Conservation (phyloP, 1,140 invertebrate species). For the Drosophila eugracilis region DNA sequence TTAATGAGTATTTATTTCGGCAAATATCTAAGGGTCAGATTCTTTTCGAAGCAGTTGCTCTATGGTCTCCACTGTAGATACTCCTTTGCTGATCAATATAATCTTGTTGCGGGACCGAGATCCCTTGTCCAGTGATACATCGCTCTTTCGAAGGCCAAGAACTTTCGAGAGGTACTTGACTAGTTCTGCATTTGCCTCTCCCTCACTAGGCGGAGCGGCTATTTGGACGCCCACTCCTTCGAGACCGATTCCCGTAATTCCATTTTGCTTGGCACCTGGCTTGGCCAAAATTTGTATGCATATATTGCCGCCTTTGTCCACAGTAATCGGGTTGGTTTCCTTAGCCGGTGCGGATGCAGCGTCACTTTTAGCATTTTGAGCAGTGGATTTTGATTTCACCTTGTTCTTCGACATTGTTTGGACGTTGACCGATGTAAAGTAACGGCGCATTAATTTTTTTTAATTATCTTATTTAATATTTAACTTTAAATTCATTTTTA, state of each 20-base stretch:
- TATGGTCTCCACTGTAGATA: conserved; percentile 59
- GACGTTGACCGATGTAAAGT: conserved; percentile 31
- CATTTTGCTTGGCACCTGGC: conserved; percentile 91
- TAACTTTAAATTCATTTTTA: conserved; percentile 8
- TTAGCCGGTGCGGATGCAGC: conserved; percentile 25
- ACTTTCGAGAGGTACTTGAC: conserved; percentile 89
- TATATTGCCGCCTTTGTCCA: conserved; percentile 88
- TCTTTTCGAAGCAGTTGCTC: conserved; percentile 62
- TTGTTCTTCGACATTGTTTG: conserved; percentile 77
- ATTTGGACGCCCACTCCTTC: conserved; percentile 88
- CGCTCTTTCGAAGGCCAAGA: conserved; percentile 89
- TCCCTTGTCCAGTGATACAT: conserved; percentile 87
- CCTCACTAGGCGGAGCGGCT: conserved; percentile 91
- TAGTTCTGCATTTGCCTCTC: conserved; percentile 91
- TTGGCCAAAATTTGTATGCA: conserved; percentile 90
- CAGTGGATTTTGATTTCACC: conserved; percentile 56
- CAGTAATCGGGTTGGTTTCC: conserved; percentile 84
- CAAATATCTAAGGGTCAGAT: conserved; percentile 37
- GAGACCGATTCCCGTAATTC: conserved; percentile 87
- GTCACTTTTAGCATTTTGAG: conserved; percentile 10
- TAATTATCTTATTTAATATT: conserved; percentile 9
- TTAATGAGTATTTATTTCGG: conserved; percentile 9
- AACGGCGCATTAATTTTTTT: conserved; percentile 50
- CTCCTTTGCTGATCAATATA: conserved; percentile 78
- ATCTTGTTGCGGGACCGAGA: conserved; percentile 84